phyloP scores from a whole-genome alignment of 2,888 invertebrate species.

The Brachylomia viminalis region DNA sequence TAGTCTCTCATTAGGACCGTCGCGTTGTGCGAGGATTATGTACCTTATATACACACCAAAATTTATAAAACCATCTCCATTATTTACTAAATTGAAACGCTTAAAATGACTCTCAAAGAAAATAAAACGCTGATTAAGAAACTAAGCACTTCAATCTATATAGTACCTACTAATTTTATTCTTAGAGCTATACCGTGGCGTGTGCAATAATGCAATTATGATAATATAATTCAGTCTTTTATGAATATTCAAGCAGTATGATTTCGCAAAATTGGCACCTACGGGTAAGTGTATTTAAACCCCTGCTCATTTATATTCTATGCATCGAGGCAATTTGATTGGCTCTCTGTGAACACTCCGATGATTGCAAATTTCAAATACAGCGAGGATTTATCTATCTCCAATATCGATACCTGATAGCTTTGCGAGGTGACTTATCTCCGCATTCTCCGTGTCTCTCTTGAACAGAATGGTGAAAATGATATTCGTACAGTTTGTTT shows the following conservation, averaged over 20 bases:
- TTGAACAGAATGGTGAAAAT: constrained; percentile 1
- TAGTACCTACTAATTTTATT: constrained; percentile 11
- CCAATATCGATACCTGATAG: constrained; percentile 53
- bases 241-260: constrained; percentile 76
- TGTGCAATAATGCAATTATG: constrained; percentile 60
- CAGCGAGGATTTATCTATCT: constrained; percentile 62
- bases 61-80: neutral
- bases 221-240: constrained; percentile 68
- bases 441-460: constrained; percentile 5
- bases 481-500: constrained; percentile 6
- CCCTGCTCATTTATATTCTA: constrained; percentile 79
- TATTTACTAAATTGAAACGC: neutral
- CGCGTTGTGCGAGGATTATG: no score
- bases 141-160: constrained; percentile 34
- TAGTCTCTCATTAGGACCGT: no score
- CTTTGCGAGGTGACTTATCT: constrained; percentile 41
- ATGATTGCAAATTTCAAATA: constrained; percentile 77
- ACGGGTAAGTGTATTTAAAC: constrained; percentile 67
- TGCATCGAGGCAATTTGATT: constrained; percentile 76
- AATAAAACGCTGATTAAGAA: constrained; percentile 3
- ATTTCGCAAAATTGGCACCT: constrained; percentile 73
- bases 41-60: no score
- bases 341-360: constrained; percentile 71
- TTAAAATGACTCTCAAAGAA: neutral
- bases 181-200: constrained; percentile 12